Evolutionary conservation across 2,113 vertebrate species (phyloP).

Genomic region (Gulo gulo): DNA sequence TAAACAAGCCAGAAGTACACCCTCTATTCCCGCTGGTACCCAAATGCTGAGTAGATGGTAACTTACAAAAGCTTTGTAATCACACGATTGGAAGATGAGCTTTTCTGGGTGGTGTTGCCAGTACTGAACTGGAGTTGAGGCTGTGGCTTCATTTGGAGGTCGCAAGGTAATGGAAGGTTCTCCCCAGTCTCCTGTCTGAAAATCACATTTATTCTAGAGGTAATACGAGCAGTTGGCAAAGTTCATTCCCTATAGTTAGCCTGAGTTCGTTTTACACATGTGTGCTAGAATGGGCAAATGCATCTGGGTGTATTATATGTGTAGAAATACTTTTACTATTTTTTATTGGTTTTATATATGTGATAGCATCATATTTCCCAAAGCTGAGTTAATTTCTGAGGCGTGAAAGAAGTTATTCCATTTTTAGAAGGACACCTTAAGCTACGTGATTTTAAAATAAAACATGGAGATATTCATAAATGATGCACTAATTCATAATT

Average conservation of each 20-base stretch:
- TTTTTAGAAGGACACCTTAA: constrained; percentile 68
- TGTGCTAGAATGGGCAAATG: not conserved
- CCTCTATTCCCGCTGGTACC: not conserved
- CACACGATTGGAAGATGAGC: constrained; percentile 99
- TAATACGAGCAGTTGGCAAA: constrained; percentile 60
- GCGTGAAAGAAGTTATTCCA: constrained; percentile 68
- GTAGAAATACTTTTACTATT: constrained; percentile 36
- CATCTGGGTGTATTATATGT: not conserved
- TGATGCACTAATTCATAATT: not conserved
- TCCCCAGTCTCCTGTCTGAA: constrained; percentile 99
- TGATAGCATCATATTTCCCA: not conserved
- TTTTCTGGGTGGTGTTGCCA: constrained; percentile 99
- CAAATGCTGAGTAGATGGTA: not conserved
- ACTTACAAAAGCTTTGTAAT: constrained; percentile 99
- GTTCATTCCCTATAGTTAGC: constrained; percentile 10
- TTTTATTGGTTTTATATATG: constrained; percentile 42
- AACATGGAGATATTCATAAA: not conserved
- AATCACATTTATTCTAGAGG: constrained; percentile 83
- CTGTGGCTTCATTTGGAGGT: constrained; percentile 97
- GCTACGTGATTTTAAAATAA: constrained; percentile 51
- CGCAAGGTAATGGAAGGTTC: constrained; percentile 97
- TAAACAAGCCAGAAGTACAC: not conserved
- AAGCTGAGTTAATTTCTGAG: constrained; percentile 33
- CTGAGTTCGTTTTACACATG: not conserved
- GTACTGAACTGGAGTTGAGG: constrained; percentile 97